Evolutionary conservation across 2,797 vertebrate genomes (phyloP), one percentile per base, ranked within the genome.

Genomic region (Sebastes ruberrimus): DNA sequence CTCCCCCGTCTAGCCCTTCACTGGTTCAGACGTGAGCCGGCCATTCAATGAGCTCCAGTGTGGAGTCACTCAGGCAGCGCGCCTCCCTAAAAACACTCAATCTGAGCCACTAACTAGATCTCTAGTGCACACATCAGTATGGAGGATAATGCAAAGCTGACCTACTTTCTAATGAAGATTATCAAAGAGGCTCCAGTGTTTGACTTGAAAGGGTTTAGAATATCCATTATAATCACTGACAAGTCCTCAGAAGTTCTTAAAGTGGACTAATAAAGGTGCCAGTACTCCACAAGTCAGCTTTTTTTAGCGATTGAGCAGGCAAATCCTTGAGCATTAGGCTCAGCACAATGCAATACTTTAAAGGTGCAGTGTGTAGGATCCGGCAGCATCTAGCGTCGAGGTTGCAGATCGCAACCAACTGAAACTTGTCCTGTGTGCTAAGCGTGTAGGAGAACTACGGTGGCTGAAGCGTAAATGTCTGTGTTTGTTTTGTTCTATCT

Each of bases 11-110:
- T 81, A 32, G 53, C 46, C 79, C 84, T 81, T 30, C 66, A 60
- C 78, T 23, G 52, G 57, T 69, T 75, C 42, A 80, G 86, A 85
- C 46, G 42, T 83, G 83, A 86, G 73, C 53, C 3, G 46, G 76
- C 18, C 69, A 13, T 35, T 86, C 55, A 88, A 78, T 87, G 70
- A 86, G 83, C 69, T 61, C 23, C 38, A 22, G 7, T 52, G 63
- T 74, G 64, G 25, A 85, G 52, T n/a, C 61, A 23, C 20, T 69
- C 6, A 46, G 63, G 56, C 59, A 67, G 64, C 2, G 63, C 23
- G 38, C 46, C n/a, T 60, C 63, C 73, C 13, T 27, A 35, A 46
- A 73, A 84, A 82, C 59, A 25, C 7, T 83, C 53, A 56, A 18
- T 64, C 25, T 32, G 18, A 61, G 59, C 42, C 46, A 25, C 71